These are phyloP conservation scores for Corythornis cristatus DNA, from an alignment of 2,113 vertebrate species.

Conservation along the genomic window DNA sequence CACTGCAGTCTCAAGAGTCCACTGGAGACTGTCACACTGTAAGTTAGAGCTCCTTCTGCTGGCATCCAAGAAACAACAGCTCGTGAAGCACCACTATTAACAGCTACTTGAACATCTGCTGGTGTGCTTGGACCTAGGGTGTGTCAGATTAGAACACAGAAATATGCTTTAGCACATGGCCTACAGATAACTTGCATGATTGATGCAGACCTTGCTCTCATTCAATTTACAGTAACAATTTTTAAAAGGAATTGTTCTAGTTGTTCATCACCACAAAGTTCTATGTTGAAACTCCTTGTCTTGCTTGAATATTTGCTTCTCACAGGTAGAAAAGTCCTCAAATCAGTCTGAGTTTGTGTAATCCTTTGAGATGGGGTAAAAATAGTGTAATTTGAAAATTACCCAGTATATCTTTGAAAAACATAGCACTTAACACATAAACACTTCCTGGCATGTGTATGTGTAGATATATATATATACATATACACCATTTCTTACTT, in stretches of 20 bases:
- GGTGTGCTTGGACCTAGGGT: conserved; percentile 68
- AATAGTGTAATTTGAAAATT: neutral
- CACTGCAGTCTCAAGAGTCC: conserved; percentile 73
- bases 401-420: neutral
- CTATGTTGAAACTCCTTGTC: neutral
- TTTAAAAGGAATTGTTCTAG: neutral
- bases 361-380: neutral
- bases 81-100: conserved; percentile 59
- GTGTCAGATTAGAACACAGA: conserved; percentile 17
- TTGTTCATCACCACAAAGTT: neutral
- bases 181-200: neutral
- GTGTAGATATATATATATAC: neutral
- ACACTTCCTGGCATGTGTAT: neutral
- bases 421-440: neutral
- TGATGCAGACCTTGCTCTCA: neutral
- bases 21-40: conserved; percentile 66
- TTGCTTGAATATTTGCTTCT: neutral
- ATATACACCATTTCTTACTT: conserved; percentile 77
- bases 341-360: neutral
- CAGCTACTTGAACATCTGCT: conserved; percentile 66
- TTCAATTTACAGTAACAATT: neutral
- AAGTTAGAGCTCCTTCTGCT: conserved; percentile 78
- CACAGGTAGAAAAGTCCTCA: neutral
- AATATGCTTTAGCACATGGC: neutral
- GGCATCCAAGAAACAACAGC: conserved; percentile 77